Percentiles rank a stretch among this genome's conserved stretches.
Conservation (phyloP, 2,888 invertebrate species). For the Pollenia labialis region DNA sequence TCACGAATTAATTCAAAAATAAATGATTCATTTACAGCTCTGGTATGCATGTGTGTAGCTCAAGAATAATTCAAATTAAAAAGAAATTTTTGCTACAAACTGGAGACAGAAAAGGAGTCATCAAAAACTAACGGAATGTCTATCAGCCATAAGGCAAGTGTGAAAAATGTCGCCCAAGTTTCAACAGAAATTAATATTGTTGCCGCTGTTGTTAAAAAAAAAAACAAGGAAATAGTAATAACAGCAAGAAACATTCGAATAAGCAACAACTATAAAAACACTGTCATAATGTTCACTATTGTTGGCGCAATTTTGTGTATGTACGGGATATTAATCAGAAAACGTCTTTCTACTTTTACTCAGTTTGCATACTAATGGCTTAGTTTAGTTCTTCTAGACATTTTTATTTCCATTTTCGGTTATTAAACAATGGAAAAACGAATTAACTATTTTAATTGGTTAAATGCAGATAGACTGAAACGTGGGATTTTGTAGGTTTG, state of each 20-base stretch:
- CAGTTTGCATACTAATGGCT: constrained; percentile 58
- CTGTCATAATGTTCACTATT: constrained; percentile 8
- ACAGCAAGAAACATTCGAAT: neutral
- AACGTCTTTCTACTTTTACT: constrained; percentile 22
- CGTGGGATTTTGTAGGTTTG: neutral
- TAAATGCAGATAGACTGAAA: neutral
- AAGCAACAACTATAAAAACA: constrained; percentile 40
- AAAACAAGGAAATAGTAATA: neutral
- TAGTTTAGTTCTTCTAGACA: constrained; percentile 17
- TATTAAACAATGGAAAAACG: constrained; percentile 4
- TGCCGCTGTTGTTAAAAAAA: neutral
- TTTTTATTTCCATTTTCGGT: neutral
- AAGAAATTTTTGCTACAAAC: constrained; percentile 3
- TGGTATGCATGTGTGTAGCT: neutral
- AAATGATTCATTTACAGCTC: no score
- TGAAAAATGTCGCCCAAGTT: constrained; percentile 15
- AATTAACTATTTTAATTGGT: constrained; percentile 44
- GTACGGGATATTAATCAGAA: constrained; percentile 43
- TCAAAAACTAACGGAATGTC: constrained; percentile 15
- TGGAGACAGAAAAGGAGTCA: constrained; percentile 11
- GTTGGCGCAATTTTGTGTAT: neutral
- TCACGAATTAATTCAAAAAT: no score
- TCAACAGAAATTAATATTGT: constrained; percentile 3
- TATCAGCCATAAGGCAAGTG: constrained; percentile 29
- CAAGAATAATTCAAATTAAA: constrained; percentile 14